phyloP scores from a whole-genome alignment of 2,888 invertebrate genomes.

The Periphyllus acericola region DNA sequence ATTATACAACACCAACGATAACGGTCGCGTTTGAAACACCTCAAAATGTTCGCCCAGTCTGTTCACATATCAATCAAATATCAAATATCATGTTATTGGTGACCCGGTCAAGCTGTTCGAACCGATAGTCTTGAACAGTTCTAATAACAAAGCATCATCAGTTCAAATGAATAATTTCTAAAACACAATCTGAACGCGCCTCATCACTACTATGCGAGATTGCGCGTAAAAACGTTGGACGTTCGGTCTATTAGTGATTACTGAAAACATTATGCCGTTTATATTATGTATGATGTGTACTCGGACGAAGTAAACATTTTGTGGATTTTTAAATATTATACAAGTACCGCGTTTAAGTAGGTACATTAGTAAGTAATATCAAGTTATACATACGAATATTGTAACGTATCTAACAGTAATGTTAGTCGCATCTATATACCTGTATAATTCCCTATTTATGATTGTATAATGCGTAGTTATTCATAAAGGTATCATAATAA shows the following conservation, averaged over 20 bases:
- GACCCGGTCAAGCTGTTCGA: no score
- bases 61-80: neutral
- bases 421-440: neutral
- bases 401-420: neutral
- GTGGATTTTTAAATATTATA: neutral
- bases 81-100: no score
- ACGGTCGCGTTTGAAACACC: neutral
- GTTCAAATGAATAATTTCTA: neutral
- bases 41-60: neutral
- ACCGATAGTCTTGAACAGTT: neutral
- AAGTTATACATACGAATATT: neutral
- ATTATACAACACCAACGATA: neutral
- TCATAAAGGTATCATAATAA: neutral
- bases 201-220: no score
- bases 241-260: no score
- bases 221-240: neutral
- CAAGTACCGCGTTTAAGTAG: no score
- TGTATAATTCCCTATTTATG: neutral
- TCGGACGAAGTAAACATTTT: neutral
- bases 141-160: neutral
- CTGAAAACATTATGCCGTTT: no score
- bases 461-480: neutral
- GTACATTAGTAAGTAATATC: neutral
- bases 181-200: no score
- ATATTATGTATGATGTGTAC: no score